A percentile compares a stretch with the other conserved stretches of the same genome.
These are phyloP conservation scores for Megaceryle torquata DNA, from an alignment of 2,113 vertebrate genomes.

Conservation along the genomic window DNA sequence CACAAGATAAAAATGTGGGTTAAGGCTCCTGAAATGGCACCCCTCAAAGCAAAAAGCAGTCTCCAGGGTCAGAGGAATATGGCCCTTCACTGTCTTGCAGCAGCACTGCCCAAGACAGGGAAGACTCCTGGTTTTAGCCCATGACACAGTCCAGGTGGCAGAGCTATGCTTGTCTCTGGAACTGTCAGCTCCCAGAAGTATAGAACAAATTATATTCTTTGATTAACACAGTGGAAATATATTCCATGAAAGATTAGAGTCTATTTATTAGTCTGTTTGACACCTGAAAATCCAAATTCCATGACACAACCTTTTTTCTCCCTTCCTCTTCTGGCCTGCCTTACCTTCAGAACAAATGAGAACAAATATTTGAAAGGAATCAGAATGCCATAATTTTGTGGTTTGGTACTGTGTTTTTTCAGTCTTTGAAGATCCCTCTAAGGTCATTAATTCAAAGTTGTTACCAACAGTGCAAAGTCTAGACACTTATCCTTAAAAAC, in stretches of 20 bases:
- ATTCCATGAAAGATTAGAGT: neutral
- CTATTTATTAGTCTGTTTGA: neutral
- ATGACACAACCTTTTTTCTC: neutral
- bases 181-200: neutral
- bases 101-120: neutral
- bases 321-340: neutral
- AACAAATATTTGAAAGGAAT: neutral
- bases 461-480: neutral
- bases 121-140: neutral
- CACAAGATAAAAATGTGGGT: neutral
- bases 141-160: neutral
- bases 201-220: neutral
- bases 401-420: neutral
- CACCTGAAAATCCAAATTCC: neutral
- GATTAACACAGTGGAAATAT: neutral
- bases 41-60: neutral
- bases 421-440: neutral
- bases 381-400: neutral
- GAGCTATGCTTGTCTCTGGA: neutral
- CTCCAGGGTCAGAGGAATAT: neutral
- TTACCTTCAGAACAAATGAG: neutral
- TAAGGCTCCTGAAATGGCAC: neutral
- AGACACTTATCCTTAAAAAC: neutral
- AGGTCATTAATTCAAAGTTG: neutral
- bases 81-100: neutral